Evolutionary conservation across 2,113 vertebrate species (phyloP), one percentile per base, ranked within the genome.

Genomic region (Ahaetulla prasina): DNA sequence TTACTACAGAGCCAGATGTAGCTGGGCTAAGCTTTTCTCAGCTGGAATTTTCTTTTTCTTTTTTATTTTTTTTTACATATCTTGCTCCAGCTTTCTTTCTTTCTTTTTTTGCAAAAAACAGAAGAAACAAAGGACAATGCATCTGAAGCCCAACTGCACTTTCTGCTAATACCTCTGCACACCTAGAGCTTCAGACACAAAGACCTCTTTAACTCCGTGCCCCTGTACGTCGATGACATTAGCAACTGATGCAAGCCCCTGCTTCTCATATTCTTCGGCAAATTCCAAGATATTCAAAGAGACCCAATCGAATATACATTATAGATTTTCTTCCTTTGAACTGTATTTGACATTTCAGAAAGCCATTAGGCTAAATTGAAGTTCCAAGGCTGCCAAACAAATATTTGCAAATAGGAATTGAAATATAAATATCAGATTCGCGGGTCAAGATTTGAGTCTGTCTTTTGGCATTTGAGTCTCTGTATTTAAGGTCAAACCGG

Each of bases 1-100:
- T 68, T 85, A 49, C 92, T 63, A 9, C 39, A 43, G 39, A 94
- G 87, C 74, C 90, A 92, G 90, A 89, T 55, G 93, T 80, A 91
- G 50, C 91, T 68, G 90, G 89, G 87, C 87, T 89, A 89, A 54
- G 45, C 52, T 95, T 94, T 88, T 95, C 35, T 94, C n/a, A 2
- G 84, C 12, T 92, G 54, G 1, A 55, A 4, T 47, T 47, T n/a
- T 86, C 54, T 94, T 93, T 90, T 89, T 27, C 68, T 95, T 93
- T 92, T 91, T 25, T 89, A 57, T 89, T 27, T 84, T 95, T 93
- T 92, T 91, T 25, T 89, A 57, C 4, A 47, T 93, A 74, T 2
- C 49, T 89, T 88, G 43, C 87, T 91, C 16, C 92, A 57, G 57
- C 93, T 39, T 91, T 60, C 27, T 57, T 23, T 23, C 9, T 57